A percentile compares a stretch with the other conserved stretches of the same genome.
phyloP scores from a whole-genome alignment of 2,113 vertebrate genomes.

The Siniperca knerii region DNA sequence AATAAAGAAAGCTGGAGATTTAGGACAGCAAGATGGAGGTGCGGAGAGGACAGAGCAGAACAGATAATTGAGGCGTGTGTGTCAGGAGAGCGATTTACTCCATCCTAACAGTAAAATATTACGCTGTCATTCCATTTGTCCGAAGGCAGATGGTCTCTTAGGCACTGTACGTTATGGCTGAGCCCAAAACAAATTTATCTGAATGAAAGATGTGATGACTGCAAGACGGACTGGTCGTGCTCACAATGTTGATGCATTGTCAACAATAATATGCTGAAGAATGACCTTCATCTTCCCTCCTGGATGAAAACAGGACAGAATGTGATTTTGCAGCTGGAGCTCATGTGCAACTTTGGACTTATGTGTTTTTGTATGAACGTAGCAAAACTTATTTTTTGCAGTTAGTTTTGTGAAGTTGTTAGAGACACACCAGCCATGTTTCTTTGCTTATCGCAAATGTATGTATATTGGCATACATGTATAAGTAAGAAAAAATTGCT shows the following conservation, averaged over 20 bases:
- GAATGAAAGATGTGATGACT: conserved; percentile 52
- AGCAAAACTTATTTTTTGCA: background rate
- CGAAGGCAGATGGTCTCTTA: conserved; percentile 31
- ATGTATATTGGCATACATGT: too few relatives aligned
- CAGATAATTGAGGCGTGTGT: conserved; percentile 38
- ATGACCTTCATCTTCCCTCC: conserved; percentile 33
- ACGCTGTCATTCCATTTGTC: conserved; percentile 35
- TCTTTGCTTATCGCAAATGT: too few relatives aligned
- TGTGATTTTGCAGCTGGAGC: background rate
- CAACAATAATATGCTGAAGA: conserved; percentile 19
- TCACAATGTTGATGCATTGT: conserved; percentile 18
- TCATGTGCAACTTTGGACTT: background rate
- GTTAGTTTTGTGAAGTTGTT: background rate
- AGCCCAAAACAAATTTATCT: conserved; percentile 45
- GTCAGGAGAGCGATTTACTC: conserved; percentile 27
- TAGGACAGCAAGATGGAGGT: conserved; percentile 16
- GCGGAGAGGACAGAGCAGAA: conserved; percentile 6
- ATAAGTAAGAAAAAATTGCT: too few relatives aligned
- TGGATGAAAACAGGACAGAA: background rate
- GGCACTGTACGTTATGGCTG: conserved; percentile 46
- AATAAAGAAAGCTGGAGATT: conserved; percentile 20
- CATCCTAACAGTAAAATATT: conserved; percentile 56
- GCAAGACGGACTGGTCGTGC: conserved; percentile 14
- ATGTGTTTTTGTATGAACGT: background rate
- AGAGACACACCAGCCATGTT: background rate